Base-by-base conservation (phyloP, 2,888 invertebrate genomes). In the Drosophila greeni region DNA sequence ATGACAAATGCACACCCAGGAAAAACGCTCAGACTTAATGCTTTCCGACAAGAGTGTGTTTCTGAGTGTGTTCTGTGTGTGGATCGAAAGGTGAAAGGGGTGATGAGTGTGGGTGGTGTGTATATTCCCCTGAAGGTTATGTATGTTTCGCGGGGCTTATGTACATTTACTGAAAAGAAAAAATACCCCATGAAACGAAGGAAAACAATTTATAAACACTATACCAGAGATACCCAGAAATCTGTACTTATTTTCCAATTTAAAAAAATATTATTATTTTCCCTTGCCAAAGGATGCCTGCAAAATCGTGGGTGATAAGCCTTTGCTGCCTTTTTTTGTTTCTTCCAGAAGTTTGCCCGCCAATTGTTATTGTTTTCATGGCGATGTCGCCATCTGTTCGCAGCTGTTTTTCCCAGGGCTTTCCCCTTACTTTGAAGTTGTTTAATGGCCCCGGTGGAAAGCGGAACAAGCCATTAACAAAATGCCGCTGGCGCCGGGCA, bases 401-500 rank as follows among this genome's bases (percentile, higher is more conserved):
- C 58, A 67, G 49, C 66, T 67, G 66, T 51, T 49, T 66, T 66
- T n/a, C 12, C n/a, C 20, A 37, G 18, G 37, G 43, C 29, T 60
- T 59, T 42, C 20, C 24, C 31, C 34, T n/a, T n/a, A 65, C 36
- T 43, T 45, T 42, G 24, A 9, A 53, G 33, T 64, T 53, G 34
- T 53, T 64, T 65, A 66, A 48, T 57, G 51, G n/a, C n/a, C 12
- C 31, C 8, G 31, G 60, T 18, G 45, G 18, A 18, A 43, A 33
- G 18, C 37, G 31, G 6, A 37, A 18, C 14, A 48, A 58, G 61
- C 59, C 79, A 83, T 83, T 81, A 78, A 60, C 82, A 66, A 83
- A 83, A 83, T 78, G 82, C 66, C 73, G 64, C 72, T 72, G 49
- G 60, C 42, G 11, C 47, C 53, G 73, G 23, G 60, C 75, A 71